These are phyloP conservation scores for Rhorus exstirpatorius DNA, from an alignment of 2,888 invertebrate species.

Conservation along the genomic window DNA sequence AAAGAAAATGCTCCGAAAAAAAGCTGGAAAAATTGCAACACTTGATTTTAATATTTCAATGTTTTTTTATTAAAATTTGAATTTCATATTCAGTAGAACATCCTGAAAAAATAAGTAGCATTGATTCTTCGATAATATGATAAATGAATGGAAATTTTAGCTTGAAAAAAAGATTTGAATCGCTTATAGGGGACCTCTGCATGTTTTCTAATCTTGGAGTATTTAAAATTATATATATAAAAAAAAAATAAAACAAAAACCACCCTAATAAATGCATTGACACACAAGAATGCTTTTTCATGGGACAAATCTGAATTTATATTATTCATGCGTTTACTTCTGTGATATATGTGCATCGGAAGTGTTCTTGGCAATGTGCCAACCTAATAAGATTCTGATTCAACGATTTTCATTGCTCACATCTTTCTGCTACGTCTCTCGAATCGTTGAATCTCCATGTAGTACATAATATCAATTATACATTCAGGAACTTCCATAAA, in stretches of 20 bases:
- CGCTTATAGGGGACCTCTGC: neutral
- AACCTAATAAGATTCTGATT: constrained; percentile 71
- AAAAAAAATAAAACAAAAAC: neutral
- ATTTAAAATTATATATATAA: neutral
- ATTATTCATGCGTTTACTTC: constrained; percentile 46
- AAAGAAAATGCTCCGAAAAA: no score
- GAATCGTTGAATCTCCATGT: constrained; percentile 31
- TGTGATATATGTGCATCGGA: constrained; percentile 42
- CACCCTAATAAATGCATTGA: no score
- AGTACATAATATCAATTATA: constrained; percentile 1
- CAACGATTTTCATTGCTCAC: constrained; percentile 65
- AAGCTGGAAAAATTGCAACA: no score
- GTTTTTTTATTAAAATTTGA: no score
- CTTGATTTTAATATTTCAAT: no score
- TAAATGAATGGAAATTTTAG: no score
- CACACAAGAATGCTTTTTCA: neutral
- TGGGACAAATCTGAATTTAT: constrained; percentile 23
- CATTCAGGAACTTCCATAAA: constrained; percentile 45
- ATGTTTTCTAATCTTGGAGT: neutral
- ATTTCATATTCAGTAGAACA: no score
- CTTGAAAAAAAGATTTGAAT: neutral
- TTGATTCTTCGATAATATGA: neutral
- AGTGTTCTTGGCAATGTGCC: constrained; percentile 69
- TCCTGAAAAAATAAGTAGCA: no score
- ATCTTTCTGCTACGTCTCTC: constrained; percentile 59